Evolutionary conservation across 2,113 vertebrate genomes (phyloP).

Genomic region (Pygoscelis adeliae): DNA sequence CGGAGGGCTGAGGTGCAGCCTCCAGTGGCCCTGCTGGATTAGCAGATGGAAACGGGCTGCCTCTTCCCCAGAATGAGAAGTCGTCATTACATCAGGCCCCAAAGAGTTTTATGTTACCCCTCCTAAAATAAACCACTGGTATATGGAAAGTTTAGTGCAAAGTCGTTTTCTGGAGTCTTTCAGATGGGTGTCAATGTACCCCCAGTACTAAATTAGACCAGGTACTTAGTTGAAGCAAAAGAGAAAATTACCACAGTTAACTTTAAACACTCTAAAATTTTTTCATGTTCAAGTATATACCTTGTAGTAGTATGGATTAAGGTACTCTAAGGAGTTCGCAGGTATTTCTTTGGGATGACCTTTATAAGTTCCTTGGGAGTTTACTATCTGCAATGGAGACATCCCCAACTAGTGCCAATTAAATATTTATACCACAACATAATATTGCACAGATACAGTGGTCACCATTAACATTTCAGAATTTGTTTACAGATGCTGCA

Average conservation of each 20-base stretch:
- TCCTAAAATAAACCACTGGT: background rate
- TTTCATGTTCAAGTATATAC: background rate
- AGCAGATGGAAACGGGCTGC: background rate
- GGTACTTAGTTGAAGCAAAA: background rate
- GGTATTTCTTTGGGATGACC: background rate
- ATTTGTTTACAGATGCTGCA: background rate
- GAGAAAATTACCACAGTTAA: background rate
- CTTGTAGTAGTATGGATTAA: background rate
- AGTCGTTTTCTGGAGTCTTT: background rate
- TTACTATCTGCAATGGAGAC: background rate
- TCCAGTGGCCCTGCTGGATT: background rate
- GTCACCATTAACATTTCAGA: background rate
- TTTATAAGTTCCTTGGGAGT: background rate
- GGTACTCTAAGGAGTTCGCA: background rate
- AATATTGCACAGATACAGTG: background rate
- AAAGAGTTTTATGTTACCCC: background rate
- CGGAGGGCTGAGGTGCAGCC: background rate
- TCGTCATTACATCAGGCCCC: background rate
- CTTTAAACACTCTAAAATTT: background rate
- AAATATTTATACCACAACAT: constrained; percentile 27
- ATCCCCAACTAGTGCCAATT: background rate
- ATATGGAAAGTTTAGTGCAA: background rate
- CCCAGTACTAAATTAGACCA: background rate
- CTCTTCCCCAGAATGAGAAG: background rate
- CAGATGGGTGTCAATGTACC: no score